These are phyloP conservation scores for Ardeotis arabs DNA, from an alignment of 2,113 vertebrate genomes.

Conservation along the genomic window DNA sequence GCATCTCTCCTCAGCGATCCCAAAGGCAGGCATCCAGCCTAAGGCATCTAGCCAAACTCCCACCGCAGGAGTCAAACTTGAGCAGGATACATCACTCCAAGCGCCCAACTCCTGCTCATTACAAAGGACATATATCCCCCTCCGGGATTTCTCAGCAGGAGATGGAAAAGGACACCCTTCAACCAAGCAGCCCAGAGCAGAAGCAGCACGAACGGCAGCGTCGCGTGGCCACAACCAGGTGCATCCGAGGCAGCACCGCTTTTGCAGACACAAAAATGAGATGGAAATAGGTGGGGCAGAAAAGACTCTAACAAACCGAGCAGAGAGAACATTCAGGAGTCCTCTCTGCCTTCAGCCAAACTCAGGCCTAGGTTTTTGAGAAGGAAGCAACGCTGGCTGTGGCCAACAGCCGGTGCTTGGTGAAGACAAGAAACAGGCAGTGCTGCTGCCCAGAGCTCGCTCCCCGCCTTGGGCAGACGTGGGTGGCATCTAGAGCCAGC, in stretches of 20 bases:
- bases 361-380: not conserved
- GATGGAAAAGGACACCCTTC: not conserved
- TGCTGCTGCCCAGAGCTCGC: not conserved
- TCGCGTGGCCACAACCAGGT: accelerated
- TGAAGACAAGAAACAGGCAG: not conserved
- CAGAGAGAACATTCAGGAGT: not conserved
- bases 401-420: not conserved
- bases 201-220: not conserved
- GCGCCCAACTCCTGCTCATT: not conserved
- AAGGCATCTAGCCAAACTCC: not conserved
- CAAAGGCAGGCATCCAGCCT: not conserved
- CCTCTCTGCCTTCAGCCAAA: not conserved
- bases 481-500: not conserved
- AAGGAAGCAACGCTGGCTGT: not conserved
- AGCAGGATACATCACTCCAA: not conserved
- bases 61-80: not conserved
- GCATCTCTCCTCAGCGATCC: not conserved
- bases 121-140: not conserved
- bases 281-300: too few species aligned
- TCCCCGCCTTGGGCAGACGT: not conserved
- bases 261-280: accelerated
- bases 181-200: not conserved
- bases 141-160: not conserved
- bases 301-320: not conserved
- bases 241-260: not conserved